phyloP scores from a whole-genome alignment of 2,888 invertebrate species.

The Villa cingulata region DNA sequence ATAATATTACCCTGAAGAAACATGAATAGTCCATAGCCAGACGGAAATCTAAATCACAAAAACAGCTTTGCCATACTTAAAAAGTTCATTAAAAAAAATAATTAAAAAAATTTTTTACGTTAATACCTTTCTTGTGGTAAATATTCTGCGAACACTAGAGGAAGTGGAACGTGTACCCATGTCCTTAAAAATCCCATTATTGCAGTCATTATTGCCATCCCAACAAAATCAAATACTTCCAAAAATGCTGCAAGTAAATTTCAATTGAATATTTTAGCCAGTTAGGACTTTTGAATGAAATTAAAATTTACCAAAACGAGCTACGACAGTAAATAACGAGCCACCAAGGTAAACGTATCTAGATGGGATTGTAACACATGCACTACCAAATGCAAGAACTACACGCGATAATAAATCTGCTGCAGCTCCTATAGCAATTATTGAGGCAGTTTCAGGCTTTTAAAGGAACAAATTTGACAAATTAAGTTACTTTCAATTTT shows the following conservation, averaged over 20 bases:
- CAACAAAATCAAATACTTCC: slow-evolving; percentile 38
- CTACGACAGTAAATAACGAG: slow-evolving; percentile 49
- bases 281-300: no score
- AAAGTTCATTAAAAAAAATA: no score
- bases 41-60: slow-evolving; percentile 54
- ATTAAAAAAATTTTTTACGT: not conserved
- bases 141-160: slow-evolving; percentile 55
- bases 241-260: slow-evolving; percentile 38
- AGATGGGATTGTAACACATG: slow-evolving; percentile 47
- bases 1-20: slow-evolving; percentile 55
- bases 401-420: slow-evolving; percentile 55
- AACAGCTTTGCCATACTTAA: no score
- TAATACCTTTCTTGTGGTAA: slow-evolving; percentile 44
- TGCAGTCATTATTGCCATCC: slow-evolving; percentile 45
- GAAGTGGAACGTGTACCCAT: slow-evolving; percentile 54
- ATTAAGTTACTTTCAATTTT: not conserved
- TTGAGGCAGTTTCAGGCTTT: slow-evolving; percentile 48
- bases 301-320: slow-evolving; percentile 45
- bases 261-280: no score
- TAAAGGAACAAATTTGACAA: slow-evolving; percentile 4
- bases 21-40: slow-evolving; percentile 59
- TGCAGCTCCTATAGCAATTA: slow-evolving; percentile 54
- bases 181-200: slow-evolving; percentile 54
- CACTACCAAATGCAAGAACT: slow-evolving; percentile 44
- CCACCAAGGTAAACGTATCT: slow-evolving; percentile 51